Conservation (phyloP, 1,140 invertebrate species). For the Arion vulgaris region DNA sequence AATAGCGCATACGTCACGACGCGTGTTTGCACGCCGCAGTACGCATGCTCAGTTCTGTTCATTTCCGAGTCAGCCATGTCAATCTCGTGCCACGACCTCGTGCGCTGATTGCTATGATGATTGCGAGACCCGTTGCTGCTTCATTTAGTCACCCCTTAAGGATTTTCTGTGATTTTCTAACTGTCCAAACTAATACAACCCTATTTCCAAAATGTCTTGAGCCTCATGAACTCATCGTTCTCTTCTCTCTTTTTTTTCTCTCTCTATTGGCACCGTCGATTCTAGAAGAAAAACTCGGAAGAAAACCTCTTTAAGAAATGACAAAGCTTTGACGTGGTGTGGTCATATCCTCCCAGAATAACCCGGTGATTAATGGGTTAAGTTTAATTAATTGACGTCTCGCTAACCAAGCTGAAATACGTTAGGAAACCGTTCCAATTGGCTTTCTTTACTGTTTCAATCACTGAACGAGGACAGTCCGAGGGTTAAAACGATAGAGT, state of each 20-base stretch:
- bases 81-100: constrained; percentile 35
- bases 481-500: constrained; percentile 12
- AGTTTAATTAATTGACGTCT: constrained; percentile 26
- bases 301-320: neutral
- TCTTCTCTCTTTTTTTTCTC: too few species aligned
- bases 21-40: constrained; percentile 36
- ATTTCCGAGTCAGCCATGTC: constrained; percentile 41
- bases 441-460: neutral
- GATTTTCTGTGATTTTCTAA: constrained; percentile 26
- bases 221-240: neutral
- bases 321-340: neutral
- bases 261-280: too few species aligned
- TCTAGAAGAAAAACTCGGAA: neutral
- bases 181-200: neutral
- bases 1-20: constrained; percentile 36
- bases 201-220: neutral
- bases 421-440: neutral
- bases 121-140: constrained; percentile 10
- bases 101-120: constrained; percentile 24
- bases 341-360: neutral
- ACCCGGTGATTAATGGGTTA: constrained; percentile 25
- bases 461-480: neutral
- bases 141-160: constrained; percentile 22
- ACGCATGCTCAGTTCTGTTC: constrained; percentile 42
- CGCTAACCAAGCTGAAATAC: too few species aligned